Base-by-base conservation (phyloP, 2,888 invertebrate species). In the Zygothrica quintamaculata region DNA sequence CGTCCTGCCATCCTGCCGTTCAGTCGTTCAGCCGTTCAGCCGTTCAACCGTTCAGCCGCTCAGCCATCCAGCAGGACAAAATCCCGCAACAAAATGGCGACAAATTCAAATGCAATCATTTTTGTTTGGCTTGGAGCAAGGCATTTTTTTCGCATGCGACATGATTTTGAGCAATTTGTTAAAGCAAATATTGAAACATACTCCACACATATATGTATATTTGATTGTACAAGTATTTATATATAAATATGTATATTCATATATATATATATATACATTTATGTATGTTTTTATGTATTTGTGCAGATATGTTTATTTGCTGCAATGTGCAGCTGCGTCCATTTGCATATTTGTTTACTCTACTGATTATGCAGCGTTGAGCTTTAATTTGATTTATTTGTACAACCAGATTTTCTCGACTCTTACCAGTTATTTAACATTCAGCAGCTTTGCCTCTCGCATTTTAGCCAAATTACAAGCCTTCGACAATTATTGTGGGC, bases 331-430 rank as follows among this genome's bases (percentile, higher is more conserved):
- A 66, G 66, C 72, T 55, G 53, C 52, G 15, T 53, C 61, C 48
- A 51, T 55, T 46, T 58, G 29, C 39, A 53, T 64, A 66, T 70
- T 72, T 82, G 75, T 82, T 82, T 82, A 82, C 85, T 65, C 55
- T 75, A 71, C 33, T 75, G 82, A 82, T 82, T 82, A 82, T 85
- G 73, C 65, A 50, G 75, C 64, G 75, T 69, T 52, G 74, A 73
- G 85, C 77, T 64, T 80, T 84, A 75, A 77, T 77, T 84, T 82
- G 81, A 85, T 82, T 82, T 82, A 77, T 79, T 84, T 79, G 61
- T 53, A 39, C 57, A 66, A 40, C 40, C 65, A 59, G 65, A 66
- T 56, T 66, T 48, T 48, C 56, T 60, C 44, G 48, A 64, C 60
- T 47, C 46, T 58, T 55, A 43, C 57, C 67, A 43, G 62, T 71